phyloP scores from a whole-genome alignment of 2,888 invertebrate species.

The Calephelis perditalis region DNA sequence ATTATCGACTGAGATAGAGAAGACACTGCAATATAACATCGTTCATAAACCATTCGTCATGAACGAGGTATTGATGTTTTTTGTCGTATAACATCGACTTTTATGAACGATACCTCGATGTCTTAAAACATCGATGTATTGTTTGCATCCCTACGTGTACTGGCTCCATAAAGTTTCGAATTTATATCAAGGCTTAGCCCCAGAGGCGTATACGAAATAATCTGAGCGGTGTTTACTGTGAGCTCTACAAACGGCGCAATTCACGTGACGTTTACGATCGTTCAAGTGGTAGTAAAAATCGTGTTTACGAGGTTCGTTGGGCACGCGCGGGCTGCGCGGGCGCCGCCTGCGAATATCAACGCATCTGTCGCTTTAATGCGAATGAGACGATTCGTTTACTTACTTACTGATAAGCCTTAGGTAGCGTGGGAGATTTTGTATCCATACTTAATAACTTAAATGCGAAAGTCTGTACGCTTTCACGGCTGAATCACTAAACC shows the following conservation, averaged over 20 bases:
- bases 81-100: too few relatives aligned
- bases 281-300: constrained; percentile 74
- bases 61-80: too few relatives aligned
- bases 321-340: constrained; percentile 53
- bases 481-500: too few relatives aligned
- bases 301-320: constrained; percentile 62
- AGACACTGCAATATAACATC: too few relatives aligned
- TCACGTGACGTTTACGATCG: constrained; percentile 73
- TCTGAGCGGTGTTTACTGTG: constrained; percentile 71
- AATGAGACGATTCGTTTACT: constrained; percentile 37
- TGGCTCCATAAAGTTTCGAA: constrained; percentile 68
- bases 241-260: constrained; percentile 75
- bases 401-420: constrained; percentile 20
- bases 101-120: too few relatives aligned
- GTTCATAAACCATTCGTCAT: too few relatives aligned
- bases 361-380: constrained; percentile 57
- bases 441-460: constrained; percentile 21
- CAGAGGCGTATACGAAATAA: constrained; percentile 75
- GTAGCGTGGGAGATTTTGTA: neutral
- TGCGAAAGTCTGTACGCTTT: too few relatives aligned
- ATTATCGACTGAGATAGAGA: too few relatives aligned
- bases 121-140: too few relatives aligned
- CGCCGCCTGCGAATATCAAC: constrained; percentile 39
- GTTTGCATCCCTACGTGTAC: constrained; percentile 16
- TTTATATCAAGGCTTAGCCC: constrained; percentile 74